Conservation (phyloP, 2,113 vertebrate species). For the Silurus asotus region DNA sequence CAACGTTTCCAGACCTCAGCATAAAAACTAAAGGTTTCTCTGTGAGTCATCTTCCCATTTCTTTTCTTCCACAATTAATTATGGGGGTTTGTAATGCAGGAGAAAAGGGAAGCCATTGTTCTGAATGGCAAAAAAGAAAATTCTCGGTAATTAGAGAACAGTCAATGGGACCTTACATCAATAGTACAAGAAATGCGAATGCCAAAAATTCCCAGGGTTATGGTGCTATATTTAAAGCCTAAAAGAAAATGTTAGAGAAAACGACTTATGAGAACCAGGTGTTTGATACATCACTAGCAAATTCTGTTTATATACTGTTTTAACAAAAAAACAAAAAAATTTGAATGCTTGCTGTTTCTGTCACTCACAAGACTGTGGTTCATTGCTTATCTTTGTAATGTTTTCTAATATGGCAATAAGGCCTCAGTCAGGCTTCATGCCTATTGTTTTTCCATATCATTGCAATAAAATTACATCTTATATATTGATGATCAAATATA, state of each 20-base stretch:
- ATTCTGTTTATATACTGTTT: not conserved
- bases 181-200: not conserved
- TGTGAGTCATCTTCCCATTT: slow-evolving; percentile 40
- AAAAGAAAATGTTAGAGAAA: not conserved
- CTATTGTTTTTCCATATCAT: not conserved
- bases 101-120: slow-evolving; percentile 1
- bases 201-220: not conserved
- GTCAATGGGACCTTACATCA: slow-evolving; percentile 7
- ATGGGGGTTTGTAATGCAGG: slow-evolving; percentile 26
- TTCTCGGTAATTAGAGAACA: slow-evolving; percentile 15
- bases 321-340: not conserved
- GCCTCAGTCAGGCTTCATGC: not conserved
- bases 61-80: slow-evolving; percentile 36
- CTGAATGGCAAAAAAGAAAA: slow-evolving; percentile 11
- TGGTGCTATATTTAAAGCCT: not conserved
- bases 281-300: not conserved
- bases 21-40: slow-evolving; percentile 42
- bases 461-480: not conserved
- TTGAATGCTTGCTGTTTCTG: not conserved
- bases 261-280: not conserved
- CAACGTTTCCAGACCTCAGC: slow-evolving; percentile 29
- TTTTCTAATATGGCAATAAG: not conserved
- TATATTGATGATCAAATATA: not conserved
- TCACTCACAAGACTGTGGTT: not conserved
- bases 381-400: not conserved